Evolutionary conservation across 1,140 invertebrate species (phyloP).

Genomic region (Palaemon carinicauda): DNA sequence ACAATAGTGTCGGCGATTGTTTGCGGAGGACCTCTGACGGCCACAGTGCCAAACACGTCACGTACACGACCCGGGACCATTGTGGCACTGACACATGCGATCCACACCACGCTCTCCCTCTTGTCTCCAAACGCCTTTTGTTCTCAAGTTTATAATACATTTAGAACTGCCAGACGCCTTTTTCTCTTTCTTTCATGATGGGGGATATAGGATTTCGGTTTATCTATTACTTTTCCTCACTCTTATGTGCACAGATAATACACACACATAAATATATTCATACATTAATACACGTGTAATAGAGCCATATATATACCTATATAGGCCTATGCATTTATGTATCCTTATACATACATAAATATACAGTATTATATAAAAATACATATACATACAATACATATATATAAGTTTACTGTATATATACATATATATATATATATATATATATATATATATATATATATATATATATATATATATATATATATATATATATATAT

Average conservation of each 20-base stretch:
- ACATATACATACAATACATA: too few species aligned
- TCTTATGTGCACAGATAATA: neutral
- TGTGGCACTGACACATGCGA: neutral
- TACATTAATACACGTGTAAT: too few species aligned
- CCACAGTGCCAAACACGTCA: conserved; percentile 13
- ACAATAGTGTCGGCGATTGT: neutral
- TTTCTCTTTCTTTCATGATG: too few species aligned
- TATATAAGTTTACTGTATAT: too few species aligned
- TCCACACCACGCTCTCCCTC: neutral
- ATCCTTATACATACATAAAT: neutral
- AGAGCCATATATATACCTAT: too few species aligned
- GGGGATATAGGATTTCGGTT: neutral
- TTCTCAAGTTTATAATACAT: conserved; percentile 8
- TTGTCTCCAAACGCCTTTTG: neutral
- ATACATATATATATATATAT: too few species aligned
- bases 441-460: too few species aligned
- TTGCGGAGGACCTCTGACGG: neutral
- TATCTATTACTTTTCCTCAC: neutral
- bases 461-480: too few species aligned
- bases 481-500: too few species aligned
- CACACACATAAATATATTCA: neutral
- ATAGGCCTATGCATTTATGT: too few species aligned
- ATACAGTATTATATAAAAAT: too few species aligned
- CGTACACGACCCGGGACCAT: neutral
- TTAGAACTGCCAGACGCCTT: neutral